Evolutionary conservation across 2,113 vertebrate species (phyloP).

Genomic region (Uria lomvia): DNA sequence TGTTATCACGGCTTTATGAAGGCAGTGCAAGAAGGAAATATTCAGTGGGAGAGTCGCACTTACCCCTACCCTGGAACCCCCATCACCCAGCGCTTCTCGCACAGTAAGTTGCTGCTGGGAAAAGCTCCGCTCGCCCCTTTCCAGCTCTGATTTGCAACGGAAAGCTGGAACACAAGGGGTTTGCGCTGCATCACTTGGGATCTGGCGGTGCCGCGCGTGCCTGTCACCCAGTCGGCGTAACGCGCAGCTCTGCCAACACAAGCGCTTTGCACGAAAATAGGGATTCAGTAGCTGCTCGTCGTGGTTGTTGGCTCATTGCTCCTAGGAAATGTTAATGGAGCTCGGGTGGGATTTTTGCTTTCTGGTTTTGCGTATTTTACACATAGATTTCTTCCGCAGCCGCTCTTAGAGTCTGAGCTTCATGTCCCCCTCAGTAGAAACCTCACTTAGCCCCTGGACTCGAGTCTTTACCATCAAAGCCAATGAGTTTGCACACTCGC

Average conservation of each 20-base stretch:
- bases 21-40: constrained; percentile 94
- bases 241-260: fast-evolving
- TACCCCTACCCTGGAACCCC: constrained; percentile 97
- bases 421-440: neutral
- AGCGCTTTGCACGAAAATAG: fast-evolving
- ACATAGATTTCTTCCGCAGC: neutral
- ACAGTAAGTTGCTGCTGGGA: constrained; percentile 82
- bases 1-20: constrained; percentile 98
- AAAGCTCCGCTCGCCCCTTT: neutral
- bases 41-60: constrained; percentile 98
- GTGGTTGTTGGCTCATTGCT: fast-evolving
- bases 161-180: neutral
- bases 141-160: neutral
- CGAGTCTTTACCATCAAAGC: neutral
- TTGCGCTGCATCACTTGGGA: neutral
- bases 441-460: neutral
- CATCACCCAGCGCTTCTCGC: constrained; percentile 96
- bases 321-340: neutral
- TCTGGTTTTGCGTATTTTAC: neutral
- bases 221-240: fast-evolving
- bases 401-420: neutral
- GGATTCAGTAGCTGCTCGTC: neutral
- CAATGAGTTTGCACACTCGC: fast-evolving
- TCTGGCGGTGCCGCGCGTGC: fast-evolving
- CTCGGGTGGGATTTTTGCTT: neutral